Base-by-base conservation (phyloP, 1,140 invertebrate genomes). In the Drosophila sechellia region DNA sequence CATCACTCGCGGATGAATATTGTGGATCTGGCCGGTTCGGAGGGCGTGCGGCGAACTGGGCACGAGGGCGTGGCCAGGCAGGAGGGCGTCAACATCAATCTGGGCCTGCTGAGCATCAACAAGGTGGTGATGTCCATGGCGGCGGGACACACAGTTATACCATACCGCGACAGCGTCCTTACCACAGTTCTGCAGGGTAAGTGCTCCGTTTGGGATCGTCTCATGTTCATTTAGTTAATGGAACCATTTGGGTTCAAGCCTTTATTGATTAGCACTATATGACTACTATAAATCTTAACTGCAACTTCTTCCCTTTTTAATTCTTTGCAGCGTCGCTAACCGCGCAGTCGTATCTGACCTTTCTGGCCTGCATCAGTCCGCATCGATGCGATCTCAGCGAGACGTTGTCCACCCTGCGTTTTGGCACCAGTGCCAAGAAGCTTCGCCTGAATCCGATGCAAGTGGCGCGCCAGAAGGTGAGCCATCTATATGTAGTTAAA, bases 401-500 rank as follows among this genome's bases (percentile, higher is more conserved):
- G 27, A 49, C 48, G 0, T 34, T 50, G 48, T 31, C 48, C n/a
- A 50, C 48, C 2, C 5, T 50, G 27, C 48, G 48, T 27, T 50
- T 50, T 10, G 48, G 48, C 3, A 50, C 27, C n/a, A 31, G 48
- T 8, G 48, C 48, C 27, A 50, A 50, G n/a, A 50, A 50, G 27
- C 27, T 50, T 8, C 48, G 48, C 3, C 48, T 50, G 27, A 34
- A 31, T 34, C 48, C 48, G 48, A 15, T 34, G 48, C 48, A 50
- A 45, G 74, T 22, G 74, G 64, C 22, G 43, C 48, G n/a, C 8
- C 27, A 17, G n/a, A 50, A 50, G 48, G 48, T 86, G 22, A 25
- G n/a, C 25, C 20, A 5, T 20, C 12, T 59, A 90, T 39, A 90
- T 81, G 17, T 87, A 84, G 15, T 68, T 46, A 34, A 72, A 72